A percentile compares a stretch with the other conserved stretches of the same genome.
Evolutionary conservation across 1,140 invertebrate species (phyloP).

Genomic region (Antheraea pernyi): DNA sequence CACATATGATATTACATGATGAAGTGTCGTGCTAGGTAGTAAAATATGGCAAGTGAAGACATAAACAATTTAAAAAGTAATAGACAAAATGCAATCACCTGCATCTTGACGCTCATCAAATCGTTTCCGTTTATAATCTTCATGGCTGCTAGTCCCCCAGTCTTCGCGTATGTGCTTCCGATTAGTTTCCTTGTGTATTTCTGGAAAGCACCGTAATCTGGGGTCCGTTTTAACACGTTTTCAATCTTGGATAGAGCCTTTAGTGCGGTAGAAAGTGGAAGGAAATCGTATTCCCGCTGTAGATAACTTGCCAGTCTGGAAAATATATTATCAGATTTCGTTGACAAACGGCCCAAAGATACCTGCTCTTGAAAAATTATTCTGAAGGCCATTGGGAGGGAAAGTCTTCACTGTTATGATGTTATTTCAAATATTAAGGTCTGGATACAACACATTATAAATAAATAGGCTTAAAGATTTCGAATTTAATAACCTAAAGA

Average conservation of each 20-base stretch:
- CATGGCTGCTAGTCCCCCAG: slow-evolving; percentile 78
- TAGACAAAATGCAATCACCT: slow-evolving; percentile 44
- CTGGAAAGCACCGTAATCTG: slow-evolving; percentile 81
- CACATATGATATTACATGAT: no score
- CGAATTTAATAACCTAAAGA: no score
- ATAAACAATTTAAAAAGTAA: no score
- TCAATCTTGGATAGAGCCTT: slow-evolving; percentile 79
- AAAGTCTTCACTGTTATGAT: no score
- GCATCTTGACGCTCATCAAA: slow-evolving; percentile 79
- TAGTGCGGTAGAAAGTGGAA: slow-evolving; percentile 85
- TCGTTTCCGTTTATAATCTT: slow-evolving; percentile 71
- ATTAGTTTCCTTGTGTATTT: slow-evolving; percentile 81
- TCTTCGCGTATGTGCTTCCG: slow-evolving; percentile 77
- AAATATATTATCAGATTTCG: background rate
- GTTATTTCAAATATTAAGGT: no score
- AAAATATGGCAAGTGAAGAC: no score
- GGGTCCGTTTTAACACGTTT: slow-evolving; percentile 71
- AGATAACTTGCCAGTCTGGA: slow-evolving; percentile 81
- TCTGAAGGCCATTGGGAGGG: no score
- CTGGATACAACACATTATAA: no score
- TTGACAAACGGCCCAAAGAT: background rate
- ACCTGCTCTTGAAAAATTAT: no score
- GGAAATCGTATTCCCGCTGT: slow-evolving; percentile 81
- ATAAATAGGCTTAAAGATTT: no score
- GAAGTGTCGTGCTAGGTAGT: no score